Percentiles rank a stretch among this genome's conserved stretches.
phyloP scores from a whole-genome alignment of 2,888 invertebrate genomes.

The Spodoptera littoralis region DNA sequence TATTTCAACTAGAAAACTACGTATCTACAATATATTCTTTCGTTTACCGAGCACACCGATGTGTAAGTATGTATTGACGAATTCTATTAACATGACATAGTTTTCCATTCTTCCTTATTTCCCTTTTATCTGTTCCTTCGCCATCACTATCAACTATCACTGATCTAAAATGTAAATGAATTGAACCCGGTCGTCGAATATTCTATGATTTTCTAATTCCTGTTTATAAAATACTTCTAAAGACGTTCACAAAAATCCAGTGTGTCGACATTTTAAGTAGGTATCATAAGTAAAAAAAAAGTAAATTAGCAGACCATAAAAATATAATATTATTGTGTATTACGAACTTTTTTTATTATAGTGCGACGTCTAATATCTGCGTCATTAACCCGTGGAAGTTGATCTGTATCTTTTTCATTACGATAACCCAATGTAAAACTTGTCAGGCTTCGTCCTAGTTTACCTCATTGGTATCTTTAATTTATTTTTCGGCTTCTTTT shows the following conservation, averaged over 20 bases:
- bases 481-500: constrained; percentile 26
- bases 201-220: not conserved
- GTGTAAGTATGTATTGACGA: too few species aligned
- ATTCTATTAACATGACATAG: too few species aligned
- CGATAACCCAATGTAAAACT: constrained; percentile 38
- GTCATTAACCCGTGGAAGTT: constrained; percentile 29
- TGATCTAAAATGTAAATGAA: not conserved
- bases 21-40: too few species aligned
- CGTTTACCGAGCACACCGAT: too few species aligned
- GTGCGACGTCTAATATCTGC: constrained; percentile 6
- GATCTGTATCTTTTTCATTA: constrained; percentile 31
- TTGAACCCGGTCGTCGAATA: not conserved
- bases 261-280: not conserved
- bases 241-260: not conserved
- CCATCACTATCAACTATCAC: too few species aligned
- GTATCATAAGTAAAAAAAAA: not conserved
- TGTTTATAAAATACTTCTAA: constrained; percentile 5
- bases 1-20: too few species aligned
- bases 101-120: too few species aligned
- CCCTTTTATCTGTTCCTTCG: too few species aligned
- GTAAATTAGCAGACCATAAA: not conserved
- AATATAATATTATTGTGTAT: not conserved
- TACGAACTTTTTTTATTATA: constrained; percentile 1
- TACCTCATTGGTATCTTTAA: constrained; percentile 45
- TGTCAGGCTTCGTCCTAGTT: constrained; percentile 53